Percentiles rank a stretch among this genome's conserved stretches.
Conservation (phyloP, 1,140 invertebrate genomes). For the Euura lappo region DNA sequence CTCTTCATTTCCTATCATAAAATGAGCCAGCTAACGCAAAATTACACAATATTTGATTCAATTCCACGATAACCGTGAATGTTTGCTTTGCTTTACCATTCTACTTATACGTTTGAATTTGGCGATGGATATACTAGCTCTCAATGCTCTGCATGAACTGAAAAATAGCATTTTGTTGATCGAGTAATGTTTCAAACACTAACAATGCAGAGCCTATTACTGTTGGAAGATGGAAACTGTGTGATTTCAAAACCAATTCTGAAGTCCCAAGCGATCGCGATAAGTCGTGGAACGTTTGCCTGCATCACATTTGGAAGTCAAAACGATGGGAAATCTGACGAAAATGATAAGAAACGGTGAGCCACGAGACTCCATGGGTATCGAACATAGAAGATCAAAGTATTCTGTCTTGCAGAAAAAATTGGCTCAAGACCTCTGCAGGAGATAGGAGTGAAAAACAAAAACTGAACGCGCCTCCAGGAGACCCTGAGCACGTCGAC, state of each 20-base stretch:
- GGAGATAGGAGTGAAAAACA: slow-evolving; percentile 20
- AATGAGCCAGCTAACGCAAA: too few relatives aligned
- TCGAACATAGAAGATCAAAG: neutral
- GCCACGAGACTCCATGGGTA: neutral
- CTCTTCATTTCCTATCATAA: too few relatives aligned
- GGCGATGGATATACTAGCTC: too few relatives aligned
- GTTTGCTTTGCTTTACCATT: too few relatives aligned
- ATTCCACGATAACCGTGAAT: too few relatives aligned
- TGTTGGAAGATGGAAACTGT: slow-evolving; percentile 56
- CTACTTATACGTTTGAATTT: too few relatives aligned
- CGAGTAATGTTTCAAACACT: too few relatives aligned
- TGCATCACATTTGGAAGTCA: slow-evolving; percentile 48
- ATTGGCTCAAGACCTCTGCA: neutral
- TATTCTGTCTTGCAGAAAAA: slow-evolving; percentile 22
- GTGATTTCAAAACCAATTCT: slow-evolving; percentile 56
- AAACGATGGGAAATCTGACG: slow-evolving; percentile 21
- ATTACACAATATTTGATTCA: too few relatives aligned
- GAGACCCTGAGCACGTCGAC: slow-evolving; percentile 30
- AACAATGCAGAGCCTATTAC: slow-evolving; percentile 54
- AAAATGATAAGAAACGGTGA: too few relatives aligned
- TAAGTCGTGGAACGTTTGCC: slow-evolving; percentile 64
- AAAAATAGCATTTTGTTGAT: too few relatives aligned
- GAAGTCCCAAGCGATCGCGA: slow-evolving; percentile 58
- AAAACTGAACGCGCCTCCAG: neutral
- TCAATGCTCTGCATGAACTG: too few relatives aligned